Evolutionary conservation across 2,113 vertebrate species (phyloP), one percentile per base, ranked within the genome.

Genomic region (Lophius piscatorius): DNA sequence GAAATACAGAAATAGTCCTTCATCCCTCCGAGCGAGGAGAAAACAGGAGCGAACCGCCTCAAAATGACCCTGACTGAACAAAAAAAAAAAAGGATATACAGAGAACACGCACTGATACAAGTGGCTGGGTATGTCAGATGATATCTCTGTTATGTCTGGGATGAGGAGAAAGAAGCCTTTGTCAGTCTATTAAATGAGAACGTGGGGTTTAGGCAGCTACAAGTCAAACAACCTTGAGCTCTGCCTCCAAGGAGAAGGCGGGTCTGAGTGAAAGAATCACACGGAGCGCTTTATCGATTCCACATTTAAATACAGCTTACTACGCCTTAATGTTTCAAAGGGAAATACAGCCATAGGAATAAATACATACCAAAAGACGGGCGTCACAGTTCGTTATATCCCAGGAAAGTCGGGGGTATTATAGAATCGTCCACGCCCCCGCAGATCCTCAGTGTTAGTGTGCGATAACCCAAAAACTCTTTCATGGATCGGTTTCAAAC

Each of bases 1-100:
- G 88, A 87, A 89, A 90, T 89, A 89, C 83, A 87, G 84, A 89
- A n/a, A n/a, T n/a, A n/a, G n/a, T n/a, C n/a, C n/a, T 83, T 79
- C 75, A 80, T 59, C 33, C 81, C 83, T 89, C 24, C 67, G 68
- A 89, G 88, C 84, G 34, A 71, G 42, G 64, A 76, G 70, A 84
- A 74, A 74, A 88, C 73, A 83, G 63, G 42, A 68, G 80, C 33
- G 62, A 63, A 83, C 72, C 76, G 76, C 69, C 74, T 80, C 75
- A 86, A 76, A 78, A 77, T 63, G 9, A 76, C 54, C 74, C 78
- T 63, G 21, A 14, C 83, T 83, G 87, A 90, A 89, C 88, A 63
- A 86, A 86, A 84, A 82, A 72, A 48, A 60, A 62, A 76, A 84
- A 70, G 73, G 38, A 46, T 67, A 74, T 39, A 76, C 24, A 57